Percentiles rank a stretch among this genome's conserved stretches.
Conservation (phyloP, 2,888 invertebrate species). For the Vanessa cardui region DNA sequence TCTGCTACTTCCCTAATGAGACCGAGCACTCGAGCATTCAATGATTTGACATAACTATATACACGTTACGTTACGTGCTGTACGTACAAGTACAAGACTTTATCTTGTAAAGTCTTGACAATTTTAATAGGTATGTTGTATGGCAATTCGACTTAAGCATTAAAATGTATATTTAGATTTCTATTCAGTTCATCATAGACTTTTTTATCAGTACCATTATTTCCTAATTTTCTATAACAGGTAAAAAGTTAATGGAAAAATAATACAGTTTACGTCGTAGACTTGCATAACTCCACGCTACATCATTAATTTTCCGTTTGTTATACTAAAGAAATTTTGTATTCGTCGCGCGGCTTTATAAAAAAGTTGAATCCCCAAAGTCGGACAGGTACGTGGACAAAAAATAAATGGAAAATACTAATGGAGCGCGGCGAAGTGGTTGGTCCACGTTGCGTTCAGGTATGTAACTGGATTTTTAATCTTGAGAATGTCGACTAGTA, state of each 20-base stretch:
- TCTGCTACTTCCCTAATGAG: constrained; percentile 34
- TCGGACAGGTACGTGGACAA: constrained; percentile 82
- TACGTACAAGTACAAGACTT: constrained; percentile 8
- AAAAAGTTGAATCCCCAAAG: constrained; percentile 79
- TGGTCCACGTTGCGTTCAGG: constrained; percentile 59
- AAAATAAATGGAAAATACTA: constrained; percentile 83
- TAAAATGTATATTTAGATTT: too few species aligned
- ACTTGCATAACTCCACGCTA: constrained; percentile 65
- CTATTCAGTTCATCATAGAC: too few species aligned
- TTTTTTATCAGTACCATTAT: too few species aligned
- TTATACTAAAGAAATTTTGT: constrained; percentile 75
- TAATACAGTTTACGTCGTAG: constrained; percentile 57
- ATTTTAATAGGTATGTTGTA: neutral
- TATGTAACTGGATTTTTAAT: constrained; percentile 53
- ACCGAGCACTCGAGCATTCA: constrained; percentile 21
- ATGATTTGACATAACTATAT: constrained; percentile 28
- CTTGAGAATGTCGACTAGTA: constrained; percentile 8
- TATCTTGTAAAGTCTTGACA: too few species aligned
- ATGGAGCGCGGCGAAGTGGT: constrained; percentile 78
- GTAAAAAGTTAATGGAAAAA: constrained; percentile 69
- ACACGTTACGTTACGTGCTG: constrained; percentile 21
- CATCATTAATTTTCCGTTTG: constrained; percentile 76
- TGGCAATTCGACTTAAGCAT: neutral
- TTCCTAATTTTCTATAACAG: constrained; percentile 29
- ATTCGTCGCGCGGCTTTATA: constrained; percentile 78